These are phyloP conservation scores for Sinelater perroti DNA, from an alignment of 2,888 invertebrate species.

Conservation along the genomic window DNA sequence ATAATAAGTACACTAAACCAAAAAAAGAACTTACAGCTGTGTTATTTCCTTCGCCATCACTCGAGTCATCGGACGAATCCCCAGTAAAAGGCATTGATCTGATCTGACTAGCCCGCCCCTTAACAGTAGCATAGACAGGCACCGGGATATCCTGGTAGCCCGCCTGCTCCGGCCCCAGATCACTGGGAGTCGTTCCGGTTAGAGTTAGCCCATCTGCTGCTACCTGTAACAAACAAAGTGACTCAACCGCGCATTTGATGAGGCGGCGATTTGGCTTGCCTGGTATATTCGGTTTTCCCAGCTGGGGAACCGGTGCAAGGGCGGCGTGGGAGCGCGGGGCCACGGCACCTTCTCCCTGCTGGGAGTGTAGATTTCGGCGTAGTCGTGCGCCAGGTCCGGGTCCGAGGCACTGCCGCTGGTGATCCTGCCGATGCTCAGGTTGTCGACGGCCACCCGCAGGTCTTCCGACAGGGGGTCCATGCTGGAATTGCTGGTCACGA, in stretches of 20 bases:
- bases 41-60: conserved; percentile 82
- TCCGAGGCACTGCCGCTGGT: conserved; percentile 71
- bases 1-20: conserved; percentile 17
- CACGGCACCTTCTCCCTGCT: conserved; percentile 71
- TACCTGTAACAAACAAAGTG: too few species aligned
- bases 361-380: conserved; percentile 93
- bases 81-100: conserved; percentile 95
- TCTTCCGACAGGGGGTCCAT: conserved; percentile 69
- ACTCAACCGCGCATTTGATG: too few species aligned
- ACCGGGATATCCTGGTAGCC: conserved; percentile 91
- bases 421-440: conserved; percentile 64
- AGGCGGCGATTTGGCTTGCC: conserved; percentile 61
- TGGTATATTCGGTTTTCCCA: conserved; percentile 98
- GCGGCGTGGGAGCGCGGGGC: conserved; percentile 83
- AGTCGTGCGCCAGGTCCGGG: conserved; percentile 82
- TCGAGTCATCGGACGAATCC: conserved; percentile 93
- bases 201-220: conserved; percentile 67
- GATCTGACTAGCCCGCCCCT: conserved; percentile 95
- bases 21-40: conserved; percentile 54
- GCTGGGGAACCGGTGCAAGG: conserved; percentile 79
- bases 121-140: conserved; percentile 95
- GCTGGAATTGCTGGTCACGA: conserved; percentile 60
- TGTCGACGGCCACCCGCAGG: conserved; percentile 69
- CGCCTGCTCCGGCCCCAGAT: conserved; percentile 64
- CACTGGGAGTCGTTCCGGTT: conserved; percentile 59